Conservation (phyloP, 2,888 invertebrate genomes). For the Acleris cristana region DNA sequence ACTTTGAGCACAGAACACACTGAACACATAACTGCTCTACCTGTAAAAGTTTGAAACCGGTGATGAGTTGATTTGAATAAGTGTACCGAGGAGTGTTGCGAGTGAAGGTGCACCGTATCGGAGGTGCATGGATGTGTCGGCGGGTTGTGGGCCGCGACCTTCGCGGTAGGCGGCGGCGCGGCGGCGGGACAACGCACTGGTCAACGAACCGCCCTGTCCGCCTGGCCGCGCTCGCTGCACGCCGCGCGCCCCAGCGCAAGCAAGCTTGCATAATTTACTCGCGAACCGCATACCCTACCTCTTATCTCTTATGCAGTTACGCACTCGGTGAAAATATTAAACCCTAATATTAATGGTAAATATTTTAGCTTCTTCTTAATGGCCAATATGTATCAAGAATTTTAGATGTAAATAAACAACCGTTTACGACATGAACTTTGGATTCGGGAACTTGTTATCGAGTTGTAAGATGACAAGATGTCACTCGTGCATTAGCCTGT, state of each 20-base stretch:
- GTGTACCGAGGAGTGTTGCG: slow-evolving; percentile 32
- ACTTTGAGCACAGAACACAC: slow-evolving; percentile 74
- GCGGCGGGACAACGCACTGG: slow-evolving; percentile 79
- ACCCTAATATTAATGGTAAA: slow-evolving; percentile 32
- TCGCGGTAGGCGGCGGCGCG: slow-evolving; percentile 75
- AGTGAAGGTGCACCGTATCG: slow-evolving; percentile 41
- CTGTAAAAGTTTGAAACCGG: slow-evolving; percentile 53
- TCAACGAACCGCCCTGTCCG: slow-evolving; percentile 80
- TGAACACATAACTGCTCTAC: slow-evolving; percentile 81
- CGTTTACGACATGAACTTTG: neutral
- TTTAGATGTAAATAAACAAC: neutral
- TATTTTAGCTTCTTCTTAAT: neutral
- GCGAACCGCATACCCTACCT: slow-evolving; percentile 55
- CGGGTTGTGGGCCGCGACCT: slow-evolving; percentile 74
- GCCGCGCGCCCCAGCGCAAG: slow-evolving; percentile 54
- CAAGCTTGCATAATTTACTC: slow-evolving; percentile 74
- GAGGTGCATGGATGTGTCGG: slow-evolving; percentile 56
- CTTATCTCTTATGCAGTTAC: slow-evolving; percentile 68
- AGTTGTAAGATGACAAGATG: slow-evolving; percentile 62
- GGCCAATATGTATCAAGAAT: neutral
- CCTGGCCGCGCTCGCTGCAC: slow-evolving; percentile 46
- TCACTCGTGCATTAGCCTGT: slow-evolving; percentile 58
- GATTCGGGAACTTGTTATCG: slow-evolving; percentile 42
- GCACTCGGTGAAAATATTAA: slow-evolving; percentile 48
- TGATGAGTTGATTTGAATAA: slow-evolving; percentile 61